Percentiles rank a stretch among this genome's conserved stretches.
Evolutionary conservation across 2,113 vertebrate species (phyloP).

Genomic region (Engraulis encrasicolus): DNA sequence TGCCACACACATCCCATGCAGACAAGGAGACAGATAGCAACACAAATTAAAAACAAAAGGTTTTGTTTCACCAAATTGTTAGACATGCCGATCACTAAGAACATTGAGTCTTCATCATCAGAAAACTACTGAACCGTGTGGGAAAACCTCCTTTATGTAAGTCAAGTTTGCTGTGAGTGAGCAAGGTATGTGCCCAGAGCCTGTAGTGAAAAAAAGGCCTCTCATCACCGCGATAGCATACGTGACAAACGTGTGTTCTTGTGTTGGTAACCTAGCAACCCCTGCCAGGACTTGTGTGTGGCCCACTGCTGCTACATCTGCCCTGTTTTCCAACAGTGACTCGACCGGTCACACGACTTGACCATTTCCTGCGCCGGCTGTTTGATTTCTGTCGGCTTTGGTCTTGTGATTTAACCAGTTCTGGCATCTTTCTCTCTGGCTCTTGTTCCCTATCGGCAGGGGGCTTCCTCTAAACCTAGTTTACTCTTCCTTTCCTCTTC

Average conservation of each 20-base stretch:
- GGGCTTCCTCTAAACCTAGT: slow-evolving; percentile 28
- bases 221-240: neutral
- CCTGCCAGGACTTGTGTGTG: neutral
- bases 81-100: neutral
- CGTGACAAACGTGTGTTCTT: slow-evolving; percentile 3
- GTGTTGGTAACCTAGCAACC: slow-evolving; percentile 1
- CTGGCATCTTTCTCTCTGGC: slow-evolving; percentile 59
- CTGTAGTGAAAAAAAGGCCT: neutral
- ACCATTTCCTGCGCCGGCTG: slow-evolving; percentile 61
- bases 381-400: slow-evolving; percentile 41
- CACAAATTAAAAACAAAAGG: neutral
- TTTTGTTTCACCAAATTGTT: neutral
- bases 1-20: neutral
- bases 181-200: neutral
- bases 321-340: slow-evolving; percentile 8
- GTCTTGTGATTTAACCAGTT: slow-evolving; percentile 59
- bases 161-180: slow-evolving; percentile 4
- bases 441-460: slow-evolving; percentile 58
- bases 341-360: slow-evolving; percentile 48
- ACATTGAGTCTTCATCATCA: neutral
- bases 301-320: neutral
- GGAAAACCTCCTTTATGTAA: slow-evolving; percentile 2
- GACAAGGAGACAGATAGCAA: neutral
- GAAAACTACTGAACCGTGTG: neutral
- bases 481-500: slow-evolving; percentile 21